Conservation (phyloP, 2,113 vertebrate species). For the Galeopterus variegatus region DNA sequence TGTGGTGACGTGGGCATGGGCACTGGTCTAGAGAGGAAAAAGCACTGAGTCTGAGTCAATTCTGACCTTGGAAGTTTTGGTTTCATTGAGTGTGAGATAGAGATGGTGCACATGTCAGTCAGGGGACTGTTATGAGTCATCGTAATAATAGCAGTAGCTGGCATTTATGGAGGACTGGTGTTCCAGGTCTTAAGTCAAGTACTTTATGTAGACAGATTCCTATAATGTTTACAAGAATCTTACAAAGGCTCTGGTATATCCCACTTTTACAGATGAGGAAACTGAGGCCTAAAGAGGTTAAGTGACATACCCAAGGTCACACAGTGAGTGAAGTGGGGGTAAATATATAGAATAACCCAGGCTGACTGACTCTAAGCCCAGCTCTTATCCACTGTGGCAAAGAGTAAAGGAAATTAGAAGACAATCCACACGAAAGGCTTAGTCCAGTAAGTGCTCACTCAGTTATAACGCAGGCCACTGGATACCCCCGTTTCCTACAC, state of each 20-base stretch:
- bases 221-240: neutral
- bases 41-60: neutral
- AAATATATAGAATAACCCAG: neutral
- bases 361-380: slow-evolving; percentile 42
- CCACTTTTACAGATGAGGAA: slow-evolving; percentile 62
- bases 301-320: neutral
- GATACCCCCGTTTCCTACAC: neutral
- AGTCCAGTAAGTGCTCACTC: neutral
- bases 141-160: too few relatives aligned
- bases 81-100: neutral
- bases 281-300: neutral
- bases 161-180: neutral
- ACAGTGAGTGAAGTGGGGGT: neutral
- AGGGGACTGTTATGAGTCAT: neutral
- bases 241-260: neutral
- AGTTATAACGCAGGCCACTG: neutral
- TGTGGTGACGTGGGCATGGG: too few relatives aligned
- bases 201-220: neutral
- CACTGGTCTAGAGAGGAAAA: neutral
- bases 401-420: neutral
- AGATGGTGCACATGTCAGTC: neutral
- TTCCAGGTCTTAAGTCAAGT: neutral
- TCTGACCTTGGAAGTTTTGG: neutral
- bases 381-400: neutral
- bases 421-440: neutral